Percentiles rank a stretch among this genome's conserved stretches.
These are phyloP conservation scores for Willowsia nigromaculata DNA, from an alignment of 2,888 invertebrate genomes.

Conservation along the genomic window DNA sequence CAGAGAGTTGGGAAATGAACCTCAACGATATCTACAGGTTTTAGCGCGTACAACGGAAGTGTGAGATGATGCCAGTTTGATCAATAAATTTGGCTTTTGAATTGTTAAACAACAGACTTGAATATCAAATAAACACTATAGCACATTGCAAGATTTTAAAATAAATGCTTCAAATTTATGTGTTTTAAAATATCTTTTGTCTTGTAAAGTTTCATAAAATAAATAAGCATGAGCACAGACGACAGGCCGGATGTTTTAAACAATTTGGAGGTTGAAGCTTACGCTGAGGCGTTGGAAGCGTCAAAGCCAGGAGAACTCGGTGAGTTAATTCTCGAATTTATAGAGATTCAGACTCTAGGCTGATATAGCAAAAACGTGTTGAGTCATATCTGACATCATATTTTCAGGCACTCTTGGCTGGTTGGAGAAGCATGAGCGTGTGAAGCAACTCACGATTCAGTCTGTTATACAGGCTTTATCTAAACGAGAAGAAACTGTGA, in stretches of 20 bases:
- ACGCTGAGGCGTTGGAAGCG: slow-evolving; percentile 86
- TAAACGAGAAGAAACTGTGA: slow-evolving; percentile 91
- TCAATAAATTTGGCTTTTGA: too few species aligned
- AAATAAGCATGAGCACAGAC: slow-evolving; percentile 30
- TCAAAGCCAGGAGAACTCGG: slow-evolving; percentile 87
- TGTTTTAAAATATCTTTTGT: not conserved
- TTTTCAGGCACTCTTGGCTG: slow-evolving; percentile 83
- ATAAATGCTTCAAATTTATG: not conserved
- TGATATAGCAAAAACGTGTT: slow-evolving; percentile 47
- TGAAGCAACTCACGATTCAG: slow-evolving; percentile 93
- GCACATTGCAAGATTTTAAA: too few species aligned
- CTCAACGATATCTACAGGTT: too few species aligned
- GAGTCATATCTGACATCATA: too few species aligned
- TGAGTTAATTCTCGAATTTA: not conserved
- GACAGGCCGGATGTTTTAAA: slow-evolving; percentile 74
- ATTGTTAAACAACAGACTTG: too few species aligned
- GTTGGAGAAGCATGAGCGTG: slow-evolving; percentile 89
- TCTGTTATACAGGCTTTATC: slow-evolving; percentile 89
- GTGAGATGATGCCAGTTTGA: too few species aligned
- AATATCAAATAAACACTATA: too few species aligned
- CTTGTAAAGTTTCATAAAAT: too few species aligned
- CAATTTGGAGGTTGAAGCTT: slow-evolving; percentile 86
- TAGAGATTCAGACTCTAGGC: too few species aligned
- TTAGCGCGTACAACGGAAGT: too few species aligned
- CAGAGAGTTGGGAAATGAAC: too few species aligned